Percentiles rank a stretch among this genome's conserved stretches.
Evolutionary conservation across 2,113 vertebrate species (phyloP).

Genomic region (Leptodactylus fuscus): DNA sequence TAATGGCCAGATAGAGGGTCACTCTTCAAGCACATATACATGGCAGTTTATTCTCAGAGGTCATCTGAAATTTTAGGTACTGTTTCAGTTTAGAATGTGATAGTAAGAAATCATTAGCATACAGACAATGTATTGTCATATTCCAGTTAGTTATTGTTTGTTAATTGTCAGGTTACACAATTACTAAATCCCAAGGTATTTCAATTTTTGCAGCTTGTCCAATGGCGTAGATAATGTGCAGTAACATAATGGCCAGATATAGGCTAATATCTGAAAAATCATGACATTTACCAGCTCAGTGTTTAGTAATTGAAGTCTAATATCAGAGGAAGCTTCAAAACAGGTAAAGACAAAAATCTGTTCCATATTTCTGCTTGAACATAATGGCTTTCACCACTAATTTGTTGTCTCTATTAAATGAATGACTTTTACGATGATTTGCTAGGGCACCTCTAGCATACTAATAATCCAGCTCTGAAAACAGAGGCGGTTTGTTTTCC

Average conservation of each 20-base stretch:
- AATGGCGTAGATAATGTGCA: background rate
- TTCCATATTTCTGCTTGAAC: background rate
- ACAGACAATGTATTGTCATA: too few relatives aligned
- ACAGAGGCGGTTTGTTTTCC: constrained; percentile 48
- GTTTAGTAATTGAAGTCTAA: constrained; percentile 20
- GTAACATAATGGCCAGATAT: background rate
- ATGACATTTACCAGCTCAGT: constrained; percentile 17
- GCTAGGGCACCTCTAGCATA: background rate
- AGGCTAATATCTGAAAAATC: background rate
- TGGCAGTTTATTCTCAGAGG: too few relatives aligned
- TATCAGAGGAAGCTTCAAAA: background rate
- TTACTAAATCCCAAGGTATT: too few relatives aligned
- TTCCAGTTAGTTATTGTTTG: too few relatives aligned
- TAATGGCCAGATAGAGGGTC: too few relatives aligned
- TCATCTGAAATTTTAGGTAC: too few relatives aligned
- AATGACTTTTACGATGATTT: constrained; percentile 35
- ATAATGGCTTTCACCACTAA: constrained; percentile 26
- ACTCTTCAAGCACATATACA: too few relatives aligned
- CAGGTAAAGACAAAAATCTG: constrained; percentile 8
- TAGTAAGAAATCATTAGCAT: too few relatives aligned
- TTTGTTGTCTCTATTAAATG: constrained; percentile 38
- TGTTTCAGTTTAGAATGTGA: too few relatives aligned
- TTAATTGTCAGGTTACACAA: too few relatives aligned
- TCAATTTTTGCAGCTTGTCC: too few relatives aligned
- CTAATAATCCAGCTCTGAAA: constrained; percentile 19